Conservation (phyloP, 2,888 invertebrate genomes). For the Eulithis prunata region DNA sequence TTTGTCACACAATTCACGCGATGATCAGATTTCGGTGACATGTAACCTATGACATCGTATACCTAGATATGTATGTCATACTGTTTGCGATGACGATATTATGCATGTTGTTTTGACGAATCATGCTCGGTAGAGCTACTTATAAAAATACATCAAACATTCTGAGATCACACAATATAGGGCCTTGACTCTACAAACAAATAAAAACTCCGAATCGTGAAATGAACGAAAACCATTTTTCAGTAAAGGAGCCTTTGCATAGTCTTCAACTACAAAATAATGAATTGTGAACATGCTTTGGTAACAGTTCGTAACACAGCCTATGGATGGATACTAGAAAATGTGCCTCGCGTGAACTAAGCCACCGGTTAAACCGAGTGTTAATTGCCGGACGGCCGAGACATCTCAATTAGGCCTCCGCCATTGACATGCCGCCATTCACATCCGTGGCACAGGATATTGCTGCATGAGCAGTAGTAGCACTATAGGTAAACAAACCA, state of each 20-base stretch:
- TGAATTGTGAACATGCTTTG: constrained; percentile 18
- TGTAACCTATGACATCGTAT: background rate
- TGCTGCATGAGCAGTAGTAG: constrained; percentile 14
- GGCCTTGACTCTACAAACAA: too few species aligned
- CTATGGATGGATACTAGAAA: constrained; percentile 17
- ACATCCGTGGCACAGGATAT: constrained; percentile 42
- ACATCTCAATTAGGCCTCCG: constrained; percentile 58
- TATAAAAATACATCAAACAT: background rate
- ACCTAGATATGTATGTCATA: background rate
- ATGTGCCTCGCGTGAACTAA: constrained; percentile 43
- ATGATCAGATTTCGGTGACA: background rate
- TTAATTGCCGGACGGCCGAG: constrained; percentile 65
- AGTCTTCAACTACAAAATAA: background rate
- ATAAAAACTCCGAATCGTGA: too few species aligned
- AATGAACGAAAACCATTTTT: too few species aligned
- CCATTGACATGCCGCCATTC: constrained; percentile 68
- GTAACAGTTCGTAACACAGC: constrained; percentile 30
- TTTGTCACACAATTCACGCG: background rate
- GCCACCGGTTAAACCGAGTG: constrained; percentile 52
- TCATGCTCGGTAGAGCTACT: background rate
- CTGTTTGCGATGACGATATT: background rate
- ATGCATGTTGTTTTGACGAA: background rate
- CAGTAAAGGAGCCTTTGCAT: background rate
- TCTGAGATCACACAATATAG: background rate
- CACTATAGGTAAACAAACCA: constrained; percentile 3